Conservation (phyloP, 2,113 vertebrate genomes). For the Gymnarchus niloticus region DNA sequence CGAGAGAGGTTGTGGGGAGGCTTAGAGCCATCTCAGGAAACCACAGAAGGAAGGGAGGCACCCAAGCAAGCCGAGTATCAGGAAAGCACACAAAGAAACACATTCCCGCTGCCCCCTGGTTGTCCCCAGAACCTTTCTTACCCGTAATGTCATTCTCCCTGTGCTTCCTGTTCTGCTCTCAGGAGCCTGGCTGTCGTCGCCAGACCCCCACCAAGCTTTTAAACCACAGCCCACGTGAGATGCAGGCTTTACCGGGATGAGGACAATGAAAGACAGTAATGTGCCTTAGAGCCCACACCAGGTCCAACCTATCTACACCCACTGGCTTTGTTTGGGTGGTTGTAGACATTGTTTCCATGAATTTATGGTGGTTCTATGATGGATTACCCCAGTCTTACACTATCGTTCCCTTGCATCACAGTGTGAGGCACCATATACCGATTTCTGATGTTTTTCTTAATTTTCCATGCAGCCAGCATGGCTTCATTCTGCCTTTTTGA, state of each 20-base stretch:
- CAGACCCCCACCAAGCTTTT: conserved; percentile 31
- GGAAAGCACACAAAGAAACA: conserved; percentile 11
- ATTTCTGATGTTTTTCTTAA: too few relatives aligned
- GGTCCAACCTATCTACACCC: not conserved
- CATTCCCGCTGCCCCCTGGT: not conserved
- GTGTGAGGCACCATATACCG: not conserved
- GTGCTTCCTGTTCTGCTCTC: conserved; percentile 26
- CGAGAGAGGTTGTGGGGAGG: not conserved
- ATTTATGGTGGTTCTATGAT: not conserved
- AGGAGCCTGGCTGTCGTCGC: conserved; percentile 21
- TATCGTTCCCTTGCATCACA: not conserved
- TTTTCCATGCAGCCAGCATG: not conserved
- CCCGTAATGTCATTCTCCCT: conserved; percentile 43
- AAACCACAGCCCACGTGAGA: conserved; percentile 43
- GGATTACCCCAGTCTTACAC: not conserved
- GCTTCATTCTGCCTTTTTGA: not conserved
- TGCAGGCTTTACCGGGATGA: conserved; percentile 32
- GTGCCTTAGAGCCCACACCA: not conserved
- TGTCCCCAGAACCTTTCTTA: conserved; percentile 27
- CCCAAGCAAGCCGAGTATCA: too few relatives aligned
- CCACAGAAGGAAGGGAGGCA: not conserved
- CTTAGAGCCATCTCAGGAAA: not conserved
- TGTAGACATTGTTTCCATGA: not conserved
- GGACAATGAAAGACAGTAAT: conserved; percentile 27
- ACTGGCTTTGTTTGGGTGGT: not conserved